These are phyloP conservation scores for Argyrosomus regius DNA, from an alignment of 2,797 vertebrate species.

Conservation along the genomic window DNA sequence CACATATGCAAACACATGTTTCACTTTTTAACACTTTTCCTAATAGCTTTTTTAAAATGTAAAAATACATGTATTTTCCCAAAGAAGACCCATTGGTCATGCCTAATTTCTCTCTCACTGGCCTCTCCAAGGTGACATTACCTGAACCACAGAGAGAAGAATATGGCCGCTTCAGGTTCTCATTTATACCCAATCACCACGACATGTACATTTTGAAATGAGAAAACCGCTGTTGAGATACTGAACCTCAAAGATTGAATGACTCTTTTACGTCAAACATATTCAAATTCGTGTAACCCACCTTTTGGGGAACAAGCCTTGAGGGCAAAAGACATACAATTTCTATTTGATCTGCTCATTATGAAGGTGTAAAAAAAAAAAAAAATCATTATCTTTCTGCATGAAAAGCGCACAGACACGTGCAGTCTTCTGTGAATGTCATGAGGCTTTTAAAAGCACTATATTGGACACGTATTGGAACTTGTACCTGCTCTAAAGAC, in stretches of 20 bases:
- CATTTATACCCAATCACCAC: constrained; percentile 12
- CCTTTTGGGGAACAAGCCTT: constrained; percentile 33
- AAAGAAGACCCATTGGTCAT: not conserved
- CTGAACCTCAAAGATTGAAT: constrained; percentile 28
- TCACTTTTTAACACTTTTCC: not conserved
- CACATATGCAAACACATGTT: not conserved
- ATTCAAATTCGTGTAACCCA: constrained; percentile 63
- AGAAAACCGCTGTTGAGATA: constrained; percentile 22
- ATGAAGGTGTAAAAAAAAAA: constrained; percentile 31
- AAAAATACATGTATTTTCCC: not conserved
- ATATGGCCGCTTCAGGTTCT: not conserved
- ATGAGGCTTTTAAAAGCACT: constrained; percentile 30
- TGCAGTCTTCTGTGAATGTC: constrained; percentile 56
- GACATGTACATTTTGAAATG: constrained; percentile 18
- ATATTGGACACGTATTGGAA: constrained; percentile 3
- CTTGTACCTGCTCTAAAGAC: not conserved
- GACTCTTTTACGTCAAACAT: constrained; percentile 41
- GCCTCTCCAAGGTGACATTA: constrained; percentile 15
- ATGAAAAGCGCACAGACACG: constrained; percentile 21
- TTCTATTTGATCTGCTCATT: constrained; percentile 57
- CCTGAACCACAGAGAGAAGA: not conserved
- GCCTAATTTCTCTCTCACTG: not conserved
- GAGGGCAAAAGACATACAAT: constrained; percentile 38
- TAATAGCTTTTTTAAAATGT: not conserved
- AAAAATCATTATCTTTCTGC: constrained; percentile 18